Evolutionary conservation across 2,113 vertebrate species (phyloP), one percentile per base, ranked within the genome.

Genomic region (Hemibagrus wyckioides): DNA sequence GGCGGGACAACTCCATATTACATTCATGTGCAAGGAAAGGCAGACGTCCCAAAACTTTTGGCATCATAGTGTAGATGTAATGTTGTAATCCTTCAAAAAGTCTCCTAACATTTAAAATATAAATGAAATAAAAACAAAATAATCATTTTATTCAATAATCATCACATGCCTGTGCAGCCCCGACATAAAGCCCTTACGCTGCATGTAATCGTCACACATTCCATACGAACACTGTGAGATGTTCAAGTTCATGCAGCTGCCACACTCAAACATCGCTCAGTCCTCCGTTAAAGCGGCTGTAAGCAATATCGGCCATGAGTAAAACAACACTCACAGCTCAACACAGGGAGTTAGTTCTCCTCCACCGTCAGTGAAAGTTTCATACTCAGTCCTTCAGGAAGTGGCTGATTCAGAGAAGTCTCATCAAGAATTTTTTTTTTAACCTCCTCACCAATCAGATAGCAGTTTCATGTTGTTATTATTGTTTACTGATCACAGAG

Each of bases 201-300:
- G 83, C 65, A 75, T 57, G 41, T 73, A 57, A 56, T 21, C 52
- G 59, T 59, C 69, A 76, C 36, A 30, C 48, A 1, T 30, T 30
- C 75, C 44, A 17, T 8, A 50, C 7, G 2, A 50, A 77, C 75
- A 77, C 75, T 4, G 52, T 39, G 14, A 85, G 25, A 56, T 30
- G 33, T 48, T 73, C 54, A 28, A 85, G 54, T 7, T 85, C 75
- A 77, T 41, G 75, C 75, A 77, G 36, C 69, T 44, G 39, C 3
- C 36, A 73, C 69, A 41, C 36, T 3, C 9, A 3, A 71, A 71
- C 41, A 14, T 48, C 41, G 0, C 7, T n/a, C 41, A 28, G 41
- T 28, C 75, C 75, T n/a, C 44, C 44, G 9, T 77, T 77, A 77
- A 77, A 77, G 75, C 75, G 9, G 41, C 75, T 77, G 75, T 77